Conservation (phyloP, 2,113 vertebrate species). For the Petroica traversi region DNA sequence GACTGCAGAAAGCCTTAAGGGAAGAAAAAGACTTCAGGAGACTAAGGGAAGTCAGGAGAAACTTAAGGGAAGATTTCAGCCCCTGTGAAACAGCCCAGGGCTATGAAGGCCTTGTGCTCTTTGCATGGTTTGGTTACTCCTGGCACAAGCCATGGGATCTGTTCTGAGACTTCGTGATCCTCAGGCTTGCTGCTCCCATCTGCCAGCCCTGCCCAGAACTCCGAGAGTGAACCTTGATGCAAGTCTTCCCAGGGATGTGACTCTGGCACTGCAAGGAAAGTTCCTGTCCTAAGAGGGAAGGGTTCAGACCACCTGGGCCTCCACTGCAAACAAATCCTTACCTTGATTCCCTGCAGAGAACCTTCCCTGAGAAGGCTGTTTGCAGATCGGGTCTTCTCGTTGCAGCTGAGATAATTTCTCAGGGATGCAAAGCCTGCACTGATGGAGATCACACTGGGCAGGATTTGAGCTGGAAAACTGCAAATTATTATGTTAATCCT, state of each 20-base stretch:
- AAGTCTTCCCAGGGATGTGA: background rate
- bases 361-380: background rate
- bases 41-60: too few species aligned
- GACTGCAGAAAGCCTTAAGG: background rate
- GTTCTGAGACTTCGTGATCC: background rate
- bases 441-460: background rate
- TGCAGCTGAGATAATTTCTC: background rate
- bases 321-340: background rate
- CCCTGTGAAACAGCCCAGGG: background rate
- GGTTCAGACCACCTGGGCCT: background rate
- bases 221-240: background rate
- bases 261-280: background rate
- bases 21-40: background rate
- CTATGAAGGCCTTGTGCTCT: background rate
- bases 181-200: background rate
- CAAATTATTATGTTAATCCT: background rate
- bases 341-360: background rate
- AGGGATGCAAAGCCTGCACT: background rate
- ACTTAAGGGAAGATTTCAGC: background rate
- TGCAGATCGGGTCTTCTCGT: background rate
- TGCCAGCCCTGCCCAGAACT: background rate
- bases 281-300: background rate
- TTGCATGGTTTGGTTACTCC: background rate
- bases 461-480: background rate
- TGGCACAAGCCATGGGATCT: background rate